phyloP scores from a whole-genome alignment of 2,888 invertebrate species.

The Gari tellinella region DNA sequence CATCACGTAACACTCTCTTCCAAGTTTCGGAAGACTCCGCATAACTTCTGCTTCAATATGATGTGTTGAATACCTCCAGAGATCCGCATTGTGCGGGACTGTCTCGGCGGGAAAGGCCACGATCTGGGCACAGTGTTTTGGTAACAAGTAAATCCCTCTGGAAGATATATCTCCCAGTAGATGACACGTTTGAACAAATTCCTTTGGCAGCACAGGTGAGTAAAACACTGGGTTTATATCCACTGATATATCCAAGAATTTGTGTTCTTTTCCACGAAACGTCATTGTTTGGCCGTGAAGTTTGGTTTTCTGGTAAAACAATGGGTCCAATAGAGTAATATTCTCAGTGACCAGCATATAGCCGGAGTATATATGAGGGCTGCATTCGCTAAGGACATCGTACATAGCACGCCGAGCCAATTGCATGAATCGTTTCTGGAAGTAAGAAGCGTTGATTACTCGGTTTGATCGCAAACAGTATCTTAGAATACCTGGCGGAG shows the following conservation, averaged over 20 bases:
- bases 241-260: constrained; percentile 31
- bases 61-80: constrained; percentile 40
- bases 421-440: no score
- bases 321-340: constrained; percentile 6
- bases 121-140: constrained; percentile 27
- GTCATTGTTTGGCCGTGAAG: constrained; percentile 23
- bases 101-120: background rate
- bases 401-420: no score
- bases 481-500: constrained; percentile 4
- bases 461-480: constrained; percentile 22
- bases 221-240: constrained; percentile 42
- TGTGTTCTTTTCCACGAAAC: constrained; percentile 32
- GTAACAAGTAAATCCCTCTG: constrained; percentile 36
- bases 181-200: background rate
- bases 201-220: constrained; percentile 7
- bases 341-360: constrained; percentile 9
- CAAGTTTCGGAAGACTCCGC: constrained; percentile 17
- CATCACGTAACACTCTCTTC: constrained; percentile 26
- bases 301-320: constrained; percentile 7
- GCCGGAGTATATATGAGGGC: background rate
- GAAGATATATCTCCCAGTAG: constrained; percentile 21
- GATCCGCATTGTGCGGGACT: constrained; percentile 2
- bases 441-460: background rate
- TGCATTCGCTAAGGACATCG: no score
- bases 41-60: constrained; percentile 40